Evolutionary conservation across 2,797 vertebrate species (phyloP).

Genomic region (Valencia hispanica): DNA sequence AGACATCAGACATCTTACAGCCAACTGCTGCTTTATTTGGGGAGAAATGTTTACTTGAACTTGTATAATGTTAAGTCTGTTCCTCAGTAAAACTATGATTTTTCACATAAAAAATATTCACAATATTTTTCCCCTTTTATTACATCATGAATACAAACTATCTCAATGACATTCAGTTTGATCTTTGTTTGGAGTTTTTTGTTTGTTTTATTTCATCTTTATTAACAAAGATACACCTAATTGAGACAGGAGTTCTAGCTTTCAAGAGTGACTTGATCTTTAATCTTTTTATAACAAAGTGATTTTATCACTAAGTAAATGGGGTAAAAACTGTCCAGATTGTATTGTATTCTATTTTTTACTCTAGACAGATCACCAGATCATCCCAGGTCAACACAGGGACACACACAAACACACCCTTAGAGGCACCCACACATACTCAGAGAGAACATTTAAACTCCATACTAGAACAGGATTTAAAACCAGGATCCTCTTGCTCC

Average conservation of each 20-base stretch:
- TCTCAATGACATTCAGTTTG: background rate
- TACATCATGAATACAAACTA: background rate
- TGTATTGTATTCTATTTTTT: too few relatives aligned
- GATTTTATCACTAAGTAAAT: background rate
- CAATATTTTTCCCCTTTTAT: background rate
- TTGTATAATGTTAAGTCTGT: background rate
- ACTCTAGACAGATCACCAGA: too few relatives aligned
- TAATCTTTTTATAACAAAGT: background rate
- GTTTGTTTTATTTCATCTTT: background rate
- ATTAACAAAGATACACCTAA: background rate
- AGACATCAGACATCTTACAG: too few relatives aligned
- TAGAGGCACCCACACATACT: too few relatives aligned
- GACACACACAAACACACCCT: too few relatives aligned
- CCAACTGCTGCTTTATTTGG: too few relatives aligned
- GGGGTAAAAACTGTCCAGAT: background rate
- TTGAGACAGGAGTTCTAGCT: background rate
- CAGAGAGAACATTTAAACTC: too few relatives aligned
- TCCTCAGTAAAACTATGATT: too few relatives aligned
- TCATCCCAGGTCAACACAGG: too few relatives aligned
- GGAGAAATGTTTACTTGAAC: background rate
- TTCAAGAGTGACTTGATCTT: background rate
- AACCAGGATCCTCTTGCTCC: too few relatives aligned
- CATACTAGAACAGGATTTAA: too few relatives aligned
- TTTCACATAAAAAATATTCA: too few relatives aligned
- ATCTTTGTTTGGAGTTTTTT: background rate